Evolutionary conservation across 2,888 invertebrate genomes (phyloP).

Genomic region (Listrodromus nycthemerus): DNA sequence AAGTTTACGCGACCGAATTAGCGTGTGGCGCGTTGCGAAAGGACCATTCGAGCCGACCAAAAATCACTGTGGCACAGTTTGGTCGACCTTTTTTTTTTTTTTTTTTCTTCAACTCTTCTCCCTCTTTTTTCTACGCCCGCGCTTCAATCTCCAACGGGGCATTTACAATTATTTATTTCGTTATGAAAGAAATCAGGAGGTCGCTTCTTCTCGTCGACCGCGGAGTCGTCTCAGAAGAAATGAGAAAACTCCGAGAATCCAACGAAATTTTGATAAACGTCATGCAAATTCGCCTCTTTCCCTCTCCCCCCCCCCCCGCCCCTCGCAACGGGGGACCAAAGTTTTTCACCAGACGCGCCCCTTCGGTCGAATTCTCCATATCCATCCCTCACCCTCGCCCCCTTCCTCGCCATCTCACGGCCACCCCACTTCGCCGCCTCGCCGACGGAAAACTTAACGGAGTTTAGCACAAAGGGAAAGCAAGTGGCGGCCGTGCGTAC

Average conservation of each 20-base stretch:
- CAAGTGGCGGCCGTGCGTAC: slow-evolving; percentile 52
- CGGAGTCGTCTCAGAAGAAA: slow-evolving; percentile 30
- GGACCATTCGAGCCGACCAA: not conserved
- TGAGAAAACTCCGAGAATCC: slow-evolving; percentile 50
- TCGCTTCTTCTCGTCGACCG: slow-evolving; percentile 41
- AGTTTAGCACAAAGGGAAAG: slow-evolving; percentile 63
- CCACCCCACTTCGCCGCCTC: not conserved
- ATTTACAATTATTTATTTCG: slow-evolving; percentile 64
- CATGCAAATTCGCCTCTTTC: slow-evolving; percentile 74
- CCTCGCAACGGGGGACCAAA: slow-evolving; percentile 74
- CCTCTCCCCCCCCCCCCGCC: no score
- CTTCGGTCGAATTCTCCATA: slow-evolving; percentile 48
- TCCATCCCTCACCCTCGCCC: no score
- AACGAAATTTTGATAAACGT: slow-evolving; percentile 74
- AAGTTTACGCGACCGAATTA: slow-evolving; percentile 54
- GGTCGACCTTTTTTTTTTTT: not conserved
- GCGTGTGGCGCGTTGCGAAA: not conserved
- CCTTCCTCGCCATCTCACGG: not conserved
- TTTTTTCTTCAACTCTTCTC: no score
- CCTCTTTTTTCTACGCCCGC: slow-evolving; percentile 3
- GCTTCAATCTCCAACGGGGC: slow-evolving; percentile 48
- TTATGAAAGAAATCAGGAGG: slow-evolving; percentile 53
- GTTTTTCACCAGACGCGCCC: slow-evolving; percentile 69
- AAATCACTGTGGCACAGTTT: not conserved
- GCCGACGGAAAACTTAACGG: slow-evolving; percentile 58